Evolutionary conservation across 1,140 invertebrate genomes (phyloP), one percentile per base, ranked within the genome.

Genomic region (Drosophila athabasca): DNA sequence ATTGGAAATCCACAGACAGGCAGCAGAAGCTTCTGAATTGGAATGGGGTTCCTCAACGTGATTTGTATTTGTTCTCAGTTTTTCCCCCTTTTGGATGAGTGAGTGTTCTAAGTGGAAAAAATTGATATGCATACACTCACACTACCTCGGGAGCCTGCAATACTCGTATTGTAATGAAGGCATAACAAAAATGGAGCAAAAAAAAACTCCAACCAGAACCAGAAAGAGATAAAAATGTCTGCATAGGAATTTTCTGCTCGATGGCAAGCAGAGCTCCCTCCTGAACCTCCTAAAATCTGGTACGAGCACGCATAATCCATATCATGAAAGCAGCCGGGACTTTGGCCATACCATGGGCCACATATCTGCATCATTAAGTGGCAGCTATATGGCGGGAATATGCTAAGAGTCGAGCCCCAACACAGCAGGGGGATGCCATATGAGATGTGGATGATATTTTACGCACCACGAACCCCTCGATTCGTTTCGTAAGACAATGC

Each of bases 271-370:
- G 29, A 67, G 54, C 72, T 29, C 17, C 15, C 22, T 26, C 7
- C 26, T 9, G 19, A n/a, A 26, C 7, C 29, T 15, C n/a, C 6
- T 3, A 22, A 72, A 45, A 64, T 65, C 49, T 22, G n/a, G 39
- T 26, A 46, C 6, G n/a, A 49, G 62, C 48, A 60, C 58, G 70
- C 71, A 84, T 79, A 84, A 84, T 85, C 72, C 85, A 84, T 85
- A 77, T 55, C 67, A 62, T 72, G 41, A 55, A 61, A 68, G 62
- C 72, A 59, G 67, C 29, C 60, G 52, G 44, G 45, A 76, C 79
- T 71, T 69, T 70, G 64, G 64, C 64, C 69, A 57, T 62, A 75
- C 60, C 61, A 46, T 45, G 48, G 66, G 60, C 67, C 67, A 84
- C 77, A 81, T 85, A 85, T 84, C 68, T 85, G 35, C 35, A 13